Conservation (phyloP, 2,888 invertebrate species). For the Tenthredo notha region DNA sequence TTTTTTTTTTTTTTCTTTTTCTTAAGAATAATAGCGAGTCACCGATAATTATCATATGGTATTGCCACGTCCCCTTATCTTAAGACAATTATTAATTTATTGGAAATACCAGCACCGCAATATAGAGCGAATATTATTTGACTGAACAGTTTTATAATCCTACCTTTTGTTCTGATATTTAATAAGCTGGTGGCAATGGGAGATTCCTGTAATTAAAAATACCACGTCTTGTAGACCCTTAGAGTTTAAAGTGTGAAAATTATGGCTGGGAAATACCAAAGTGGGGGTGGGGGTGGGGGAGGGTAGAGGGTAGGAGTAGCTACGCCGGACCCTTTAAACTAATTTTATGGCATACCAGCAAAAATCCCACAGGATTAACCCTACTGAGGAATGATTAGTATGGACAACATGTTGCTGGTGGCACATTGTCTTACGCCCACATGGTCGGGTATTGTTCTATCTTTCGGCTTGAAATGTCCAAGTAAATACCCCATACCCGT, state of each 20-base stretch:
- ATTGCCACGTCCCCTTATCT: neutral
- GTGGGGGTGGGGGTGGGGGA: too few species aligned
- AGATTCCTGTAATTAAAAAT: constrained; percentile 41
- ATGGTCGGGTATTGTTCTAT: neutral
- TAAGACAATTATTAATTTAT: neutral
- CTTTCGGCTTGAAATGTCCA: neutral
- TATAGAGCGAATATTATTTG: neutral
- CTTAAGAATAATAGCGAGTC: neutral
- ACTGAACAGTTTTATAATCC: neutral
- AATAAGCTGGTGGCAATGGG: constrained; percentile 30
- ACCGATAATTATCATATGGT: neutral
- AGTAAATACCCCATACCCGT: constrained; percentile 29
- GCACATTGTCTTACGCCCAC: constrained; percentile 44
- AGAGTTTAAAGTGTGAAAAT: constrained; percentile 7
- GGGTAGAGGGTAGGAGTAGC: too few species aligned
- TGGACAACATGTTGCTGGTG: constrained; percentile 30
- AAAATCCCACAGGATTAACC: constrained; percentile 41
- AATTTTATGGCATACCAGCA: neutral
- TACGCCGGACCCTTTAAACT: constrained; percentile 10
- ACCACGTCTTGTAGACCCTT: neutral
- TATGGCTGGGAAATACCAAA: constrained; percentile 31
- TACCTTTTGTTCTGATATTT: constrained; percentile 22
- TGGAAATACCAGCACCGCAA: neutral
- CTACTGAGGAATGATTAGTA: constrained; percentile 21
- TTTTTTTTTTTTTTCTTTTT: too few species aligned